Base-by-base conservation (phyloP, 1,140 invertebrate genomes). In the Drosophila pachea region DNA sequence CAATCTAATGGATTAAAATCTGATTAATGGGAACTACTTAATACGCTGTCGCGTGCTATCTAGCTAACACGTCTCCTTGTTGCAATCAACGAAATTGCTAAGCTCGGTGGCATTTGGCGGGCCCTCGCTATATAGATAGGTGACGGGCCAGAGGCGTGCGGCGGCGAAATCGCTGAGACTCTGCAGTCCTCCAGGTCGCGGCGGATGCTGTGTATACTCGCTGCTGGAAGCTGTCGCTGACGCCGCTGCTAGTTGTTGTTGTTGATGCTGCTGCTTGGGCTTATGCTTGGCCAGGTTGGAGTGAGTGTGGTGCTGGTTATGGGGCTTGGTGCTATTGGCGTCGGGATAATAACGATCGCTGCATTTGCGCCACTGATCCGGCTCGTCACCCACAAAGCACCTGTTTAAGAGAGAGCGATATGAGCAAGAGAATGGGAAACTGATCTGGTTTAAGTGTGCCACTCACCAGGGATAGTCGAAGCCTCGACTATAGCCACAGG, bases 321-420 rank as follows among this genome's bases (percentile, higher is more conserved):
- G 22, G 14, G 59, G 62, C 60, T 73, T 79, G 9, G 78, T 83
- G 47, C 58, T 35, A n/a, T 78, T 81, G 69, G 12, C 40, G 7
- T 87, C 64, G 0, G 95, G 94, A 76, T 92, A 95, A 81, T 96
- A 95, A 35, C 93, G 92, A 68, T 96, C 95, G 76, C 93, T 95
- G 82, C 95, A 96, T 16, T 95, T 95, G 22, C 95, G 90, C 95
- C 95, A 96, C 90, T 96, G 95, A 42, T 95, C 94, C 7, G 91
- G 89, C 1, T 90, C 90, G 7, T 92, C 91, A 47, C 95, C 95
- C 4, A 96, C 95, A 87, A 94, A 94, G 83, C 95, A 95, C 94
- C 94, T 95, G 68, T 22, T 22, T 22, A 3, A 1, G 22, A 22
- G 22, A 22, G 14, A n/a, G 1, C 8, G 16, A 0, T 0, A 31